Conservation (phyloP, 2,888 invertebrate species). For the Drymonia ruficornis region DNA sequence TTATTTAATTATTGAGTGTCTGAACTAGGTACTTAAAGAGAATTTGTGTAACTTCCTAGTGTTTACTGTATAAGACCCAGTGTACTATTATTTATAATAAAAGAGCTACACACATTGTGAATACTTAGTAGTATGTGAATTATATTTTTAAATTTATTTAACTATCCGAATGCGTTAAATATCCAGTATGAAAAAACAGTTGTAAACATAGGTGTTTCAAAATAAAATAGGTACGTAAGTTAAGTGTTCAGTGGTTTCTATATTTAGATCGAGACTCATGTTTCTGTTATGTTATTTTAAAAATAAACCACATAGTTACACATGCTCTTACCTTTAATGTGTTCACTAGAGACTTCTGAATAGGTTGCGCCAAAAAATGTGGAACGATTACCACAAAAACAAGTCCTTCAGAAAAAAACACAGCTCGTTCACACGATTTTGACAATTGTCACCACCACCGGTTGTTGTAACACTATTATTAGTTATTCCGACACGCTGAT, state of each 20-base stretch:
- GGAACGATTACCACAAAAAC: constrained; percentile 62
- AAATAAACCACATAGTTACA: background rate
- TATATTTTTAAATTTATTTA: no score
- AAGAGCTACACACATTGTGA: no score
- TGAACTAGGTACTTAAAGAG: no score
- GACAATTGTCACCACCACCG: constrained; percentile 21
- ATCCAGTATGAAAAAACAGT: background rate
- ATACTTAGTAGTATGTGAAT: no score
- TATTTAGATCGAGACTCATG: constrained; percentile 52
- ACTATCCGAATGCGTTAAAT: no score
- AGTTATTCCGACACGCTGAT: constrained; percentile 20
- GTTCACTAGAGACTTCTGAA: constrained; percentile 43
- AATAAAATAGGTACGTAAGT: background rate
- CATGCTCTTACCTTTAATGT: constrained; percentile 60
- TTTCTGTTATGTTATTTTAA: background rate
- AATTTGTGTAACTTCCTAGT: no score
- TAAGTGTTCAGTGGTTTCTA: constrained; percentile 41
- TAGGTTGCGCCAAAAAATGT: constrained; percentile 58
- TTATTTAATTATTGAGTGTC: no score
- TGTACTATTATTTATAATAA: no score
- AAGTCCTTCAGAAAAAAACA: constrained; percentile 58
- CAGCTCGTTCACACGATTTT: constrained; percentile 42
- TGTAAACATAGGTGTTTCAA: background rate
- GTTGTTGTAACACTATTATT: constrained; percentile 16
- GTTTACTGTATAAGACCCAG: no score